phyloP scores from a whole-genome alignment of 2,113 vertebrate genomes.

The Pseudorasbora parva region DNA sequence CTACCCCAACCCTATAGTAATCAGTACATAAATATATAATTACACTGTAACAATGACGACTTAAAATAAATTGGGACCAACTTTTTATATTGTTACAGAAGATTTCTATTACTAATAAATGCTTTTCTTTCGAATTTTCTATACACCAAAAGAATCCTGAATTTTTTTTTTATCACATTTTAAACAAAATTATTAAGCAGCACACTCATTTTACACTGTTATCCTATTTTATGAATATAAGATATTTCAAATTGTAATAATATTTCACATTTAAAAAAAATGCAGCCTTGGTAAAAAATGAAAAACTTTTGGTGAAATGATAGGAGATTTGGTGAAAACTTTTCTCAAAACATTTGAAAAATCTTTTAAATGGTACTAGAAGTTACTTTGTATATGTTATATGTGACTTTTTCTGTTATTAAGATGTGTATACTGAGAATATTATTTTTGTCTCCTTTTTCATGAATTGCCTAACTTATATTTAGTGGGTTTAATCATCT shows the following conservation, averaged over 20 bases:
- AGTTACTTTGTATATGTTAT: not conserved
- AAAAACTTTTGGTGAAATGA: too few relatives aligned
- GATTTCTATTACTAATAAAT: not conserved
- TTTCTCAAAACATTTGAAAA: too few relatives aligned
- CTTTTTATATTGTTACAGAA: not conserved
- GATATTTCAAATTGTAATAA: not conserved
- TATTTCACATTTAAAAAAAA: not conserved
- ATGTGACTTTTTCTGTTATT: not conserved
- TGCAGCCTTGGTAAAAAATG: not conserved
- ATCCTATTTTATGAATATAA: too few relatives aligned
- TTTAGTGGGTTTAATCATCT: not conserved
- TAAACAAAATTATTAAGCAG: too few relatives aligned
- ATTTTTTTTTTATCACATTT: too few relatives aligned
- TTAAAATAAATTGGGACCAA: too few relatives aligned
- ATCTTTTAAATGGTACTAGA: not conserved
- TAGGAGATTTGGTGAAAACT: too few relatives aligned
- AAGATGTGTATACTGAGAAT: not conserved
- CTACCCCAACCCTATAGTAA: too few relatives aligned
- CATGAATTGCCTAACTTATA: not conserved
- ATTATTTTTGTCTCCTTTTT: not conserved
- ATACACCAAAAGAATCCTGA: too few relatives aligned
- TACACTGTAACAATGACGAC: too few relatives aligned
- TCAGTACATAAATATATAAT: too few relatives aligned
- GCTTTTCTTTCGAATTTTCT: not conserved
- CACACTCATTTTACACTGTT: too few relatives aligned